Base-by-base conservation (phyloP, 2,797 vertebrate genomes). In the Podargus strigoides region DNA sequence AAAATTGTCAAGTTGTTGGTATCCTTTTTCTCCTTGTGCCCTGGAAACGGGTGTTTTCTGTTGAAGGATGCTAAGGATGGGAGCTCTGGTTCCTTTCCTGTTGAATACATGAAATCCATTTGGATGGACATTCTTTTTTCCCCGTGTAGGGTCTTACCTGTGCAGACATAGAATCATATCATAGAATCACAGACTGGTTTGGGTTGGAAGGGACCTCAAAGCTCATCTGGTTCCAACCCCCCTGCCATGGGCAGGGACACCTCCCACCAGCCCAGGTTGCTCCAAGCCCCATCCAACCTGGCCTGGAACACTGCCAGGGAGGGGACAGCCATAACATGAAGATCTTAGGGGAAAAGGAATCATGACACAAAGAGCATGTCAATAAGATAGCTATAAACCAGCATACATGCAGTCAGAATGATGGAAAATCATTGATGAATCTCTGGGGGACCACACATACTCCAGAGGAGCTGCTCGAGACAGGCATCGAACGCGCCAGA, bases 361-460 rank as follows among this genome's bases (percentile, higher is more conserved):
- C 12, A 8, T 11, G 39, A 24, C 28, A 17, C 34, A 63, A 17
- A 37, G 22, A 89, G 14, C 44, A 10, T 42, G 44, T 69, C 58
- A 30, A 5, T 72, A 32, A 36, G 37, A 5, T n/a, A 49, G 53
- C 52, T 68, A 7, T 86, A 78, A 94, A 91, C 21, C 60, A 77
- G 63, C 59, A 86, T 69, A 22, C 53, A 44, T 66, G 67, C 68
- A 34, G 58, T 56, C 32, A 12, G 46, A n/a, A 24, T 58, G 70
- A 64, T 92, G 77, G 92, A 89, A 93, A 94, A 83, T 82, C 78
- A 17, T 83, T 90, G 58, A 39, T 63, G 67, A 63, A 70, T 69
- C 75, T 23, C 53, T 23, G 49, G 24, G 47, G 66, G 63, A 63
- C 87, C 55, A 59, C 69, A 42, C 63, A 6, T 22, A 69, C 74